Conservation (phyloP, 2,888 invertebrate species). For the Lepidochrysops patricia region DNA sequence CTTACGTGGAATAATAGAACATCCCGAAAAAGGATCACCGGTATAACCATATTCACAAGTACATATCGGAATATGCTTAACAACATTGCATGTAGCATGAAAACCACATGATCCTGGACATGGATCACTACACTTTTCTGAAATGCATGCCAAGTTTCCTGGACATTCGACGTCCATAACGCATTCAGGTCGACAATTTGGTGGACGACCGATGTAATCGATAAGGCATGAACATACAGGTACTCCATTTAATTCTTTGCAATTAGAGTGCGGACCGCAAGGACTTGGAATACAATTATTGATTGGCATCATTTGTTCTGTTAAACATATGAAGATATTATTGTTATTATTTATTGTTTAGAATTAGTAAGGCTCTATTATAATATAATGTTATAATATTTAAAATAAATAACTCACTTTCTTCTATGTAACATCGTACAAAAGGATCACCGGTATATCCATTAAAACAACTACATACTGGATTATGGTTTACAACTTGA, state of each 20-base stretch:
- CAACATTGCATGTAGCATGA: conserved; percentile 80
- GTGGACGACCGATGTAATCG: conserved; percentile 85
- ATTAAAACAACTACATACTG: conserved; percentile 82
- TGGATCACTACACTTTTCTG: conserved; percentile 82
- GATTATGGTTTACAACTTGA: conserved; percentile 86
- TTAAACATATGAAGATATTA: conserved; percentile 28
- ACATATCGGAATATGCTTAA: conserved; percentile 83
- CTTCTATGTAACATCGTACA: conserved; percentile 77
- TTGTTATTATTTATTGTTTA: conserved; percentile 13
- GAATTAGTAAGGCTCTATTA: conserved; percentile 7
- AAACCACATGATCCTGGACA: conserved; percentile 84
- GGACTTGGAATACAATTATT: conserved; percentile 82
- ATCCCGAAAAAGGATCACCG: conserved; percentile 87
- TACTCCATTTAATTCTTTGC: conserved; percentile 78
- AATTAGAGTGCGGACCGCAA: conserved; percentile 85
- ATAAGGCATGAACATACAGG: conserved; percentile 84
- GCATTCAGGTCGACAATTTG: conserved; percentile 85
- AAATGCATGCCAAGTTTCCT: conserved; percentile 80
- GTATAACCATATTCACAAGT: conserved; percentile 80
- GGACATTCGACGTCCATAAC: conserved; percentile 82
- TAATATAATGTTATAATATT: conserved; percentile 15
- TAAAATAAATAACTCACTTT: conserved; percentile 70
- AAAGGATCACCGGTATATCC: conserved; percentile 86
- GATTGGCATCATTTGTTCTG: conserved; percentile 59
- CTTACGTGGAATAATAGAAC: conserved; percentile 77